Conservation (phyloP, 2,888 invertebrate genomes). For the Halictus quadricinctus region DNA sequence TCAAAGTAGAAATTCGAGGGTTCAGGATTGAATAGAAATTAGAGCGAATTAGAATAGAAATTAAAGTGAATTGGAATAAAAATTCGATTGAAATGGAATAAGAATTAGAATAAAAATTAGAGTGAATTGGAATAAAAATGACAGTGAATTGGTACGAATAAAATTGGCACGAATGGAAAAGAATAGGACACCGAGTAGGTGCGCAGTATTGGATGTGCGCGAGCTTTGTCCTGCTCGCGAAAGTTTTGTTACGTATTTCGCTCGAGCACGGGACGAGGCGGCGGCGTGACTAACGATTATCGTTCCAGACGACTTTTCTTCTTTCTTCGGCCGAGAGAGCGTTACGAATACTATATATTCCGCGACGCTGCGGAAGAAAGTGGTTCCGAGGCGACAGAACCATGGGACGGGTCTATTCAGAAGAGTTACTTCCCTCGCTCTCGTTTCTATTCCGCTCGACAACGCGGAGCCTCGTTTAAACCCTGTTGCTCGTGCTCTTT, state of each 20-base stretch:
- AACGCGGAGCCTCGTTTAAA: background rate
- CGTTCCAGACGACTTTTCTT: constrained; percentile 30
- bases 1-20: no score
- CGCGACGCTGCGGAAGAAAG: constrained; percentile 31
- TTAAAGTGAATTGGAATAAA: no score
- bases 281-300: constrained; percentile 51
- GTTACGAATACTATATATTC: constrained; percentile 30
- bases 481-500: background rate
- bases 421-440: background rate
- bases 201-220: constrained; percentile 3
- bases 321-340: constrained; percentile 29
- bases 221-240: constrained; percentile 48
- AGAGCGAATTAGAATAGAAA: no score
- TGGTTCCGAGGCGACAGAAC: constrained; percentile 12
- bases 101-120: no score
- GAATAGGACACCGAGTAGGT: background rate
- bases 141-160: background rate
- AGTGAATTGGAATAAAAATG: background rate
- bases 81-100: no score
- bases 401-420: constrained; percentile 15
- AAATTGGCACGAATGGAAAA: background rate
- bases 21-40: no score
- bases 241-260: constrained; percentile 44
- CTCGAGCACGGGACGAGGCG: constrained; percentile 31
- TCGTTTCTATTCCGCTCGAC: constrained; percentile 30